Evolutionary conservation across 2,797 vertebrate genomes (phyloP).

Genomic region (Emydoidea blandingii): DNA sequence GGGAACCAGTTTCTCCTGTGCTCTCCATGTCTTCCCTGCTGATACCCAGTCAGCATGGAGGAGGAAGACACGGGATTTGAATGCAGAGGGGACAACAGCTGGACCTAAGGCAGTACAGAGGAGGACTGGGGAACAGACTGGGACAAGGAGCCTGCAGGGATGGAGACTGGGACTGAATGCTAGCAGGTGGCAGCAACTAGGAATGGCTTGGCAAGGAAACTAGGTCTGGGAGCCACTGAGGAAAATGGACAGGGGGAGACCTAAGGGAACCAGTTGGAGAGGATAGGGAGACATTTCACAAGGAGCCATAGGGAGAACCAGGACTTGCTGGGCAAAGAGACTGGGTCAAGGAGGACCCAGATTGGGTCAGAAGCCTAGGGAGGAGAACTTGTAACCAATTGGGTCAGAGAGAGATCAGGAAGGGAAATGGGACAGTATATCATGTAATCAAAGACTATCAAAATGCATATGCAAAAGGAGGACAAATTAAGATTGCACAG

Average conservation of each 20-base stretch:
- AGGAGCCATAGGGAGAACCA: not conserved
- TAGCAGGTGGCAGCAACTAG: not conserved
- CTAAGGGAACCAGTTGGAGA: not conserved
- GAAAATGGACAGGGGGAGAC: not conserved
- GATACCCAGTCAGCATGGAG: not conserved
- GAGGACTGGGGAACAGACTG: not conserved
- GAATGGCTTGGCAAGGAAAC: not conserved
- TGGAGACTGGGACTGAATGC: not conserved
- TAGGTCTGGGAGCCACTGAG: not conserved
- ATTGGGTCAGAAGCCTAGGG: not conserved
- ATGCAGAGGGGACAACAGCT: not conserved
- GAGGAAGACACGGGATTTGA: not conserved
- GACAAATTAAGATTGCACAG: not conserved
- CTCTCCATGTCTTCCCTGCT: no score
- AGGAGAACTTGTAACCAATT: not conserved
- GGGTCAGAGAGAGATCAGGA: not conserved
- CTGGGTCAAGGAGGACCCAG: no score
- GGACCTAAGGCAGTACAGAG: not conserved
- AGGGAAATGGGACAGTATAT: not conserved
- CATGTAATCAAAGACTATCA: not conserved
- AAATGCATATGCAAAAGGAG: not conserved
- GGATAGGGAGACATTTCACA: no score
- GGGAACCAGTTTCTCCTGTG: not conserved
- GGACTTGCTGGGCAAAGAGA: no score
- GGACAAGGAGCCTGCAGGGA: not conserved